Conservation (phyloP, 1,140 invertebrate genomes). For the Zaprionus kolodkinae region DNA sequence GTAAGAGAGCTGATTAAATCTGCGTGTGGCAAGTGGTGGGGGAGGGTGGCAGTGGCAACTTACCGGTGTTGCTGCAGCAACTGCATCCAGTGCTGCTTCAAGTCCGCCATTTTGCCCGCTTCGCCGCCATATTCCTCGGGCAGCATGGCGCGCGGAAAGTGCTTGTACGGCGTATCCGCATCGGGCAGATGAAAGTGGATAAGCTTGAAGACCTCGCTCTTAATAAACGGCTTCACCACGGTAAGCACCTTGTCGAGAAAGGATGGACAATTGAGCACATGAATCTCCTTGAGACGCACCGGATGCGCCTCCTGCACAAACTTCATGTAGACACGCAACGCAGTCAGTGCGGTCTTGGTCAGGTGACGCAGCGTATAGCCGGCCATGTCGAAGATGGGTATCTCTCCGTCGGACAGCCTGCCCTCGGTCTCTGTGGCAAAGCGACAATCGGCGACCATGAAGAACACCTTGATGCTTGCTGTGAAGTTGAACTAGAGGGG, state of each 20-base stretch:
- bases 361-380: constrained; percentile 87
- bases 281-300: constrained; percentile 89
- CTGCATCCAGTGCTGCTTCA: constrained; percentile 86
- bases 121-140: constrained; percentile 88
- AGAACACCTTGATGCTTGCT: constrained; percentile 88
- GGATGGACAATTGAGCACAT: constrained; percentile 88
- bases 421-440: constrained; percentile 84
- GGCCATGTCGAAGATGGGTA: constrained; percentile 89
- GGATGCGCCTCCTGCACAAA: constrained; percentile 91
- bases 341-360: constrained; percentile 87
- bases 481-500: constrained; percentile 87
- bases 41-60: not conserved
- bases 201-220: constrained; percentile 86
- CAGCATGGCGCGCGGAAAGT: constrained; percentile 87
- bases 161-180: constrained; percentile 86
- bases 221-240: constrained; percentile 88
- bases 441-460: constrained; percentile 88
- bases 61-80: constrained; percentile 78
- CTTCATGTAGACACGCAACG: constrained; percentile 88
- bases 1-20: not conserved
- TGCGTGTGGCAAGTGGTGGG: not conserved
- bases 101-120: constrained; percentile 85
- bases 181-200: constrained; percentile 87
- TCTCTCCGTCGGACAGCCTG: constrained; percentile 86
- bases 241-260: constrained; percentile 88